Base-by-base conservation (phyloP, 2,797 vertebrate genomes). In the Heterohyrax brucei region DNA sequence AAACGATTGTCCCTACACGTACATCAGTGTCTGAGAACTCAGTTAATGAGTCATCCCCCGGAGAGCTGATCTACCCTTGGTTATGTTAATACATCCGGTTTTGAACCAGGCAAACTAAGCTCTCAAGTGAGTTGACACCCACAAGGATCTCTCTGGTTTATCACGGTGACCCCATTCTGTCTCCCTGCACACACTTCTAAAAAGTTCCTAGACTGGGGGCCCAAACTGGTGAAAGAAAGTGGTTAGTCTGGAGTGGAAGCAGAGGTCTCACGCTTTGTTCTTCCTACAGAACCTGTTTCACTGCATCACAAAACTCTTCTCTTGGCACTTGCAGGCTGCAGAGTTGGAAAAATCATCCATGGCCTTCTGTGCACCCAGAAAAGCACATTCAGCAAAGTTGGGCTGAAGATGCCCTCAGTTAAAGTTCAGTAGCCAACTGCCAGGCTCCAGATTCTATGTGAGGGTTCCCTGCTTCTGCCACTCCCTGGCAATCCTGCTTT, bases 21-120 rank as follows among this genome's bases (percentile, higher is more conserved):
- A 64, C n/a, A 82, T 61, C 48, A 70, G 26, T 33, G 80, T 75
- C 68, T 62, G 33, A 83, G 66, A 89, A 46, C 66, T 72, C 30
- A 73, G 81, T 89, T 95, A 91, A 82, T 93, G 87, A 96, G 72
- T 86, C 75, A 92, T 80, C 16, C 76, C 46, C n/a, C 62, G 24
- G 94, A 94, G 62, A 76, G 80, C 56, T 83, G 80, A 91, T 81
- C 76, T 10, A 66, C 33, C 92, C 73, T 44, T 16, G 44, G 16
- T 24, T 24, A 12, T 87, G 61, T 80, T 93, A 80, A 75, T 92
- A 66, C 76, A 86, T 90, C 14, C 79, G 66, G 50, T 83, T 81
- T 89, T 72, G 75, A 70, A 73, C 59, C n/a, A 82, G n/a, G 79
- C 44, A 78, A 66, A 50, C 50, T 90, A 93, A 94, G 80, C 70